These are phyloP conservation scores for Drosophila varians DNA, from an alignment of 1,140 invertebrate genomes.

Conservation along the genomic window DNA sequence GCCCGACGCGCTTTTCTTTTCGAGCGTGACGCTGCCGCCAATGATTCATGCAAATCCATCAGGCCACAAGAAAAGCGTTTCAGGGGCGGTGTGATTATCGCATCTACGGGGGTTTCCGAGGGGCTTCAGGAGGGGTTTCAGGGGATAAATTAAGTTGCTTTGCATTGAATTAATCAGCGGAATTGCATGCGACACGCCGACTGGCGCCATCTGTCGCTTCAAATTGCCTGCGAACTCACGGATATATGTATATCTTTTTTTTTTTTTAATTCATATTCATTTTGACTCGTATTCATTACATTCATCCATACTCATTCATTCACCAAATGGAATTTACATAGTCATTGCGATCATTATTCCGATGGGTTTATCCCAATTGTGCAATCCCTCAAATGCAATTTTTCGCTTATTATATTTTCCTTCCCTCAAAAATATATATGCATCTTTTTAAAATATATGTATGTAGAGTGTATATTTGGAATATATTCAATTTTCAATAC, in stretches of 20 bases:
- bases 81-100: neutral
- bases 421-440: slow-evolving; percentile 15
- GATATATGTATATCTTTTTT: neutral
- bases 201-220: slow-evolving; percentile 71
- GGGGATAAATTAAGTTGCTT: slow-evolving; percentile 54
- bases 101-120: neutral
- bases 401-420: slow-evolving; percentile 28
- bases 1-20: slow-evolving; percentile 63
- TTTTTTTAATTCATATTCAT: slow-evolving; percentile 6
- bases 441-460: neutral
- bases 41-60: slow-evolving; percentile 82
- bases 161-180: slow-evolving; percentile 78
- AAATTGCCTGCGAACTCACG: slow-evolving; percentile 41
- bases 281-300: neutral
- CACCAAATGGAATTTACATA: slow-evolving; percentile 29
- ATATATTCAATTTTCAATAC: slow-evolving; percentile 27
- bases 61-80: slow-evolving; percentile 22
- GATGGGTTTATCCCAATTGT: slow-evolving; percentile 60
- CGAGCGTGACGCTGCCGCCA: slow-evolving; percentile 75
- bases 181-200: slow-evolving; percentile 77
- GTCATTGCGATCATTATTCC: slow-evolving; percentile 53
- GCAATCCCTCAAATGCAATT: slow-evolving; percentile 36
- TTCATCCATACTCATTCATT: too few relatives aligned
- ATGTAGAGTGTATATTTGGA: slow-evolving; percentile 1
- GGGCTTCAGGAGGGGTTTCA: neutral